A percentile compares a stretch with the other conserved stretches of the same genome.
Evolutionary conservation across 2,888 invertebrate species (phyloP).

Genomic region (Machimus atricapillus): DNA sequence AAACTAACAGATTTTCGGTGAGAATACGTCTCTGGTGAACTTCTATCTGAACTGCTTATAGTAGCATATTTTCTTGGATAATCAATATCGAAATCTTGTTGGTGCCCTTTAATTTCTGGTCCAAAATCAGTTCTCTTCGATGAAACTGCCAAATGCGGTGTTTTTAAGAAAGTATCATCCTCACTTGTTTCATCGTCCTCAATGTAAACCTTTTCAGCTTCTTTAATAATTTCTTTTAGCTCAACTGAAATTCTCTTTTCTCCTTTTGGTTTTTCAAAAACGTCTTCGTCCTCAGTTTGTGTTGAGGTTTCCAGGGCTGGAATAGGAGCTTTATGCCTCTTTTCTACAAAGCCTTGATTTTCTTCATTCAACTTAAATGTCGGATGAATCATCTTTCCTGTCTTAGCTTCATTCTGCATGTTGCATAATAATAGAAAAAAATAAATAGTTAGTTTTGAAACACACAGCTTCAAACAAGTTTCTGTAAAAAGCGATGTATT

Average conservation of each 20-base stretch:
- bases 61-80: not conserved
- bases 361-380: not conserved
- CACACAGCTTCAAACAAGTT: not conserved
- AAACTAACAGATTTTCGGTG: constrained; percentile 62
- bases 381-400: not conserved
- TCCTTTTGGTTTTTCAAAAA: constrained; percentile 1
- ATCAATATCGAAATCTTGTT: constrained; percentile 42
- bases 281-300: constrained; percentile 16
- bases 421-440: constrained; percentile 6
- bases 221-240: constrained; percentile 7
- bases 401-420: constrained; percentile 19
- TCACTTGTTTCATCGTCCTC: constrained; percentile 42
- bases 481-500: constrained; percentile 28
- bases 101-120: not conserved
- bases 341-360: not conserved
- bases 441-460: constrained; percentile 22
- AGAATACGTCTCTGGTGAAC: constrained; percentile 51
- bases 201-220: constrained; percentile 41
- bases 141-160: not conserved
- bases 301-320: not conserved
- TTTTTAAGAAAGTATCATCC: not conserved
- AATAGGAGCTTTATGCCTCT: not conserved
- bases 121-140: not conserved
- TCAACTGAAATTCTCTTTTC: constrained; percentile 35
- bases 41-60: constrained; percentile 54